Conservation (phyloP, 2,113 vertebrate species). For the Pterocles orientalis region DNA sequence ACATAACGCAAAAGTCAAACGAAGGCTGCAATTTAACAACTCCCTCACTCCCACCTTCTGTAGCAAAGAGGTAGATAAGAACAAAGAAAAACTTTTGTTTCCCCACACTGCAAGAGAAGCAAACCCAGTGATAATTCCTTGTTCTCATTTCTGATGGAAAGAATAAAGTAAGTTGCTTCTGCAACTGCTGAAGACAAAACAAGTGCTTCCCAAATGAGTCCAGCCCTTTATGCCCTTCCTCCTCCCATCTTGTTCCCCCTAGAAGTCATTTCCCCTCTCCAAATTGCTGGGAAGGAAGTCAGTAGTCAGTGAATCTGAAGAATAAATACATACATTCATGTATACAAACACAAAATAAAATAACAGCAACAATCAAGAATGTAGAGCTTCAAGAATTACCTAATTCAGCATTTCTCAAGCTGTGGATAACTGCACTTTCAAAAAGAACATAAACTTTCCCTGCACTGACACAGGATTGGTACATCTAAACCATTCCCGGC, state of each 20-base stretch:
- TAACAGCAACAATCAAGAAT: background rate
- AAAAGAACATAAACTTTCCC: background rate
- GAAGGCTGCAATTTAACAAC: background rate
- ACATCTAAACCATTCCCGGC: background rate
- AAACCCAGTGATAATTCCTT: background rate
- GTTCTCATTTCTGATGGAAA: background rate
- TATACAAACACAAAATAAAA: background rate
- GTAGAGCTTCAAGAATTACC: background rate
- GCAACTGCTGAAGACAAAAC: background rate
- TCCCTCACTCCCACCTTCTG: background rate
- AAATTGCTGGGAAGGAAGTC: background rate
- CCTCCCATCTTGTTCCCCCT: background rate
- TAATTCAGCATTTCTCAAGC: background rate
- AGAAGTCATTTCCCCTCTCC: background rate
- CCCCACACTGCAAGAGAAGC: background rate
- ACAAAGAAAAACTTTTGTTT: background rate
- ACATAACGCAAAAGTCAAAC: background rate
- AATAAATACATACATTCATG: background rate
- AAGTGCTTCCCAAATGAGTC: background rate
- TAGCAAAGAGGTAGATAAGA: background rate
- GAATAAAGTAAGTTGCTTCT: background rate
- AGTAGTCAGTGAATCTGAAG: background rate
- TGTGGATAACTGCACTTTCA: background rate
- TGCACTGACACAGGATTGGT: background rate
- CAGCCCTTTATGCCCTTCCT: background rate